Evolutionary conservation across 2,888 invertebrate genomes (phyloP), one percentile per base, ranked within the genome.

Genomic region (Taphrorychus bicolor): DNA sequence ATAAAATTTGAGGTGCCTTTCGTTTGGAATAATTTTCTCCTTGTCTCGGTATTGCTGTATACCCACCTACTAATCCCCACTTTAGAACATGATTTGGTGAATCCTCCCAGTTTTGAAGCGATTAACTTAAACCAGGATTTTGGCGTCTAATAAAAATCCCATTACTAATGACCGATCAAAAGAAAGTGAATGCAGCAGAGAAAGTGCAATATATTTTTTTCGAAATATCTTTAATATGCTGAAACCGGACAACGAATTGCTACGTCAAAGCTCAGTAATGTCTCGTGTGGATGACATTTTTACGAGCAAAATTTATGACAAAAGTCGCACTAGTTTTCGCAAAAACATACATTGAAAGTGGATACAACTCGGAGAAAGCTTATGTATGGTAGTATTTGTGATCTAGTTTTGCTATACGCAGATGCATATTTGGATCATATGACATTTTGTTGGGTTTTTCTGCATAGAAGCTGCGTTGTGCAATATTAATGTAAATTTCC

Each of bases 181-280:
- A 21, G 60, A 60, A 60, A 60, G 60, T 60, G 51, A 52, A 42
- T 32, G 41, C 23, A 32, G 32, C 32, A 52, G 60, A 52, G 60
- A 60, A 60, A 60, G 60, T 60, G 60, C 21, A 23, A 42, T 19
- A 52, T 19, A 32, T 59, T 52, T 60, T 59, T 56, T 56, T 56
- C n/a, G n/a, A 60, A 60, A 60, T 32, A 11, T 3, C 11, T 9
- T 3, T 9, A 11, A 60, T 60, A 52, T 21, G 14, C 24, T 59
- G 7, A 59, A 52, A 60, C 60, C 40, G 40, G 51, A 51, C 51
- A 18, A 49, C 59, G 49, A 58, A 23, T 59, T 7, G 41, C 11
- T 23, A 5, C 23, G 5, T 21, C 45, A 21, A 52, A 22, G 16
- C 19, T 19, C 18, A 19, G 18, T 17, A 17, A 52, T 5, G 23